Evolutionary conservation across 1,140 invertebrate species (phyloP).

Genomic region (Agrilus planipennis): DNA sequence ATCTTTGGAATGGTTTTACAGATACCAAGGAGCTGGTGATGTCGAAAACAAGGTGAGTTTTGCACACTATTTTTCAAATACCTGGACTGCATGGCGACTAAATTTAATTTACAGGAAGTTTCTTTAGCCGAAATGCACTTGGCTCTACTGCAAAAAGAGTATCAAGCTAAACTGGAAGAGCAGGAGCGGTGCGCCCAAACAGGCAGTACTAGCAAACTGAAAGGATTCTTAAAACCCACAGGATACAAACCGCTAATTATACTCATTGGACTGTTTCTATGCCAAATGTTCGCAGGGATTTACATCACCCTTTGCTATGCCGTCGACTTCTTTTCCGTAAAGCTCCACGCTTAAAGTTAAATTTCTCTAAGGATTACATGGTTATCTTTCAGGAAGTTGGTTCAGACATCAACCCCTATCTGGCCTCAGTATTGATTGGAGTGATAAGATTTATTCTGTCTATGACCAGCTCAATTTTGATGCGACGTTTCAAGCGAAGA

Average conservation of each 20-base stretch:
- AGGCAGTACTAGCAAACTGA: conserved; percentile 22
- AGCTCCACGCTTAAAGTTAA: too few species aligned
- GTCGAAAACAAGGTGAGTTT: conserved; percentile 24
- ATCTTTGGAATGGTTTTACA: conserved; percentile 36
- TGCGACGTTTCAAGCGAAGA: conserved; percentile 39
- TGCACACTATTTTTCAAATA: not conserved
- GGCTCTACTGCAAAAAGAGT: conserved; percentile 30
- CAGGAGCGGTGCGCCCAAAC: conserved; percentile 21
- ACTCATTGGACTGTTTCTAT: conserved; percentile 40
- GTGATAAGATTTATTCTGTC: conserved; percentile 49
- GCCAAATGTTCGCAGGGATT: conserved; percentile 48
- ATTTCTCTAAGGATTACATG: too few species aligned
- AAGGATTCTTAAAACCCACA: conserved; percentile 37
- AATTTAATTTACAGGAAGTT: conserved; percentile 24
- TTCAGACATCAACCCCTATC: conserved; percentile 36
- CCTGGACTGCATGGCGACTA: conserved; percentile 22
- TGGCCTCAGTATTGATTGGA: conserved; percentile 49
- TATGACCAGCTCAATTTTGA: conserved; percentile 40
- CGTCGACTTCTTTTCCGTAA: conserved; percentile 44
- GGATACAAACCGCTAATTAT: conserved; percentile 45
- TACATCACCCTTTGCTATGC: conserved; percentile 57
- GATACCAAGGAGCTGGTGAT: conserved; percentile 26
- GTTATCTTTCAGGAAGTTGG: conserved; percentile 40
- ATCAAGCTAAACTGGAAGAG: conserved; percentile 31
- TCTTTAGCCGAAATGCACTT: conserved; percentile 33